Percentiles rank a stretch among this genome's conserved stretches.
phyloP scores from a whole-genome alignment of 2,888 invertebrate species.

The Clitarchus hookeri region DNA sequence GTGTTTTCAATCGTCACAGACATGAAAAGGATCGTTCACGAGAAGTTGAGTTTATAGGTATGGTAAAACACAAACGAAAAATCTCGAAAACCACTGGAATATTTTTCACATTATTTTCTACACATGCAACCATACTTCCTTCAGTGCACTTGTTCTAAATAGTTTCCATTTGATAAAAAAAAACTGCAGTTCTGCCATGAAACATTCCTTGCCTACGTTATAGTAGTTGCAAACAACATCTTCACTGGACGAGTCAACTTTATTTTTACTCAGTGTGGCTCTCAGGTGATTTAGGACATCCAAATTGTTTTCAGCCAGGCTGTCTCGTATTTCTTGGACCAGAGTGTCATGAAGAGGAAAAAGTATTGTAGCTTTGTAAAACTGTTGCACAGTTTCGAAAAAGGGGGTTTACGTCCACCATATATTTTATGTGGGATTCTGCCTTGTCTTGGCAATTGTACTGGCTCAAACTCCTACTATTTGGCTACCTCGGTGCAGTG shows the following conservation, averaged over 20 bases:
- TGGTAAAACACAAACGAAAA: neutral
- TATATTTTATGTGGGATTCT: neutral
- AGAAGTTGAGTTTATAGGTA: neutral
- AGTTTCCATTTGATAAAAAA: neutral
- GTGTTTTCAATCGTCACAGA: neutral
- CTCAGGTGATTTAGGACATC: neutral
- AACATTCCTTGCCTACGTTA: neutral
- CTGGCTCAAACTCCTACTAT: neutral
- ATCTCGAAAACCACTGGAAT: neutral
- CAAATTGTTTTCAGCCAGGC: constrained; percentile 23
- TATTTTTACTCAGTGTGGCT: neutral
- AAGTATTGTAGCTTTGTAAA: neutral
- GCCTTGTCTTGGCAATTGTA: neutral
- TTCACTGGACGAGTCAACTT: neutral
- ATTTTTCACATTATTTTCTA: neutral
- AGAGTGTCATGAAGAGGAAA: neutral
- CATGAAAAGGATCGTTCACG: neutral
- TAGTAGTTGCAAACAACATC: neutral
- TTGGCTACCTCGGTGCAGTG: constrained; percentile 16
- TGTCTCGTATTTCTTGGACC: neutral
- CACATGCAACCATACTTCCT: neutral
- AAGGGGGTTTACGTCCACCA: neutral
- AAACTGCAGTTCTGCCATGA: constrained; percentile 12
- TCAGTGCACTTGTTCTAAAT: neutral
- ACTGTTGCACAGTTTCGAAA: neutral